A percentile compares a stretch with the other conserved stretches of the same genome.
Evolutionary conservation across 2,113 vertebrate genomes (phyloP).

Genomic region (Hippopotamus amphibius): DNA sequence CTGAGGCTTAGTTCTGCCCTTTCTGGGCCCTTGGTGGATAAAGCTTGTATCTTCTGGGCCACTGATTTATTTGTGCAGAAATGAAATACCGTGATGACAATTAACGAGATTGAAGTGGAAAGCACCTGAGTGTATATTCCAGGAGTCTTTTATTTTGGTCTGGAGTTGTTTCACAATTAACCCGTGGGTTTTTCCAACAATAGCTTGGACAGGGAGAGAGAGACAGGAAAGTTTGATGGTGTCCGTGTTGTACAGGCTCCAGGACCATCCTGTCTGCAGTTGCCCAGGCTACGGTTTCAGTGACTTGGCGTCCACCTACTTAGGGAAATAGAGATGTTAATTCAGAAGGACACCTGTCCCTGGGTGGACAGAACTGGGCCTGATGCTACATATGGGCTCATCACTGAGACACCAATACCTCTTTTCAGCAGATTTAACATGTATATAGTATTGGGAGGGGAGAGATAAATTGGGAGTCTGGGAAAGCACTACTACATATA

Average conservation of each 20-base stretch:
- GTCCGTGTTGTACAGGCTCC: rapidly evolving
- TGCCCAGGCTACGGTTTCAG: rapidly evolving
- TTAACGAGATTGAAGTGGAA: neutral
- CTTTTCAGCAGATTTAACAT: rapidly evolving
- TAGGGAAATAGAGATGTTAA: too few relatives aligned
- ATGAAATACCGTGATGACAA: neutral
- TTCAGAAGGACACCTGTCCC: neutral
- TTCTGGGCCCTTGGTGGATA: neutral
- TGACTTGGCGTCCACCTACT: rapidly evolving
- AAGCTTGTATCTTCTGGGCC: constrained; percentile 3
- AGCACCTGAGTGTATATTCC: neutral
- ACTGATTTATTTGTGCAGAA: constrained; percentile 55
- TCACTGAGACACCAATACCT: neutral
- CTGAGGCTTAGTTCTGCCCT: neutral
- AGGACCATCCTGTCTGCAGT: neutral
- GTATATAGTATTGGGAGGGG: neutral
- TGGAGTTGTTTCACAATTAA: neutral
- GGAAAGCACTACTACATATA: neutral
- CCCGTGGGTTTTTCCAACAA: neutral
- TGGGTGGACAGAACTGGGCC: neutral
- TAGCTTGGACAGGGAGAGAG: neutral
- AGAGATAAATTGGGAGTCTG: neutral
- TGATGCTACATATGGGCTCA: rapidly evolving
- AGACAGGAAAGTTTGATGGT: rapidly evolving
- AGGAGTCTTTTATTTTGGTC: neutral